phyloP scores from a whole-genome alignment of 2,797 vertebrate species.

The Oreortyx pictus region DNA sequence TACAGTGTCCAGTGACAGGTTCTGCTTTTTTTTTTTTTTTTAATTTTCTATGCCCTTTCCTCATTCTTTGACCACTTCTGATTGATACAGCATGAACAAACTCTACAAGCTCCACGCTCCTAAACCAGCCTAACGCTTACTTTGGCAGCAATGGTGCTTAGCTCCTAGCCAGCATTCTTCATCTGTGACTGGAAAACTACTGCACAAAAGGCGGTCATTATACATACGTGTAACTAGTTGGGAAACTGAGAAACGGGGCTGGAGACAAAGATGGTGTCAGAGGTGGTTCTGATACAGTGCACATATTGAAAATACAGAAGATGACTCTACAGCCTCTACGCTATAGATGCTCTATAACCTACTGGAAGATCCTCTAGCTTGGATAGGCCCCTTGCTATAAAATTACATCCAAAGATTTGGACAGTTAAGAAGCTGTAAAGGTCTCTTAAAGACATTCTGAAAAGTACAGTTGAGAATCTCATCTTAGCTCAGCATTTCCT shows the following conservation, averaged over 20 bases:
- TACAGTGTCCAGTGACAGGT: neutral
- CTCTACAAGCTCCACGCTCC: neutral
- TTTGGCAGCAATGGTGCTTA: accelerated
- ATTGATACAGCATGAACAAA: neutral
- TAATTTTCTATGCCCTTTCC: neutral
- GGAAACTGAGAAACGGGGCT: neutral
- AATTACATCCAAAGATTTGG: neutral
- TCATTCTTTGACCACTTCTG: neutral
- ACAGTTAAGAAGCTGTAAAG: neutral
- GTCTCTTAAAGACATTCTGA: neutral
- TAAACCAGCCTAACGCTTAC: neutral
- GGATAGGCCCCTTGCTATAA: neutral
- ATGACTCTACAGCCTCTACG: neutral
- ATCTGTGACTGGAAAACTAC: neutral
- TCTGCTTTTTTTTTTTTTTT: neutral
- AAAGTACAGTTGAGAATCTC: neutral
- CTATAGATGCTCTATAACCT: accelerated
- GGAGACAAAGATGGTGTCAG: neutral
- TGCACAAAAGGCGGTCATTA: neutral
- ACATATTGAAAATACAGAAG: accelerated
- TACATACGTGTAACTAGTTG: neutral
- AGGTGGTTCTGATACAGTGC: neutral
- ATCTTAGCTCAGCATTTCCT: neutral
- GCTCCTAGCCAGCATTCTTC: neutral
- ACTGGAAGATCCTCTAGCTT: neutral